Evolutionary conservation across 2,888 invertebrate genomes (phyloP).

Genomic region (Pandemis cinnamomeana): DNA sequence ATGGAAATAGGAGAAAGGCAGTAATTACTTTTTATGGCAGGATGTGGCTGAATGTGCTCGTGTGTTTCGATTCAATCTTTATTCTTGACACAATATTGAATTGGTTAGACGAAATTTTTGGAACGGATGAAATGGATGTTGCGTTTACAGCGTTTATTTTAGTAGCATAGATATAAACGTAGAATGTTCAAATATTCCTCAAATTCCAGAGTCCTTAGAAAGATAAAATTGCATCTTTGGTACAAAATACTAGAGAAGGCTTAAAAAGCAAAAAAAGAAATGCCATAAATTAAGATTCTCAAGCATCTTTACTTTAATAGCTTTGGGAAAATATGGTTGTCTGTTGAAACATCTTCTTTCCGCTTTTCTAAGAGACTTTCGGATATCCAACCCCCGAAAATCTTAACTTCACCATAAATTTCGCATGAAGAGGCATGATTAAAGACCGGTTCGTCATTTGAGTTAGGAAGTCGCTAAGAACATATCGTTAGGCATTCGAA

Average conservation of each 20-base stretch:
- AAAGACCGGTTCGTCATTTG: constrained; percentile 38
- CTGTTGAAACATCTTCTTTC: neutral
- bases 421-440: constrained; percentile 28
- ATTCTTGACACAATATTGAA: constrained; percentile 11
- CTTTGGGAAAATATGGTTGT: neutral
- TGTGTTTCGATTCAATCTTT: constrained; percentile 5
- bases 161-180: neutral
- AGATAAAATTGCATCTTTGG: neutral
- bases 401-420: constrained; percentile 23
- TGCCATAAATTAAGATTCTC: neutral
- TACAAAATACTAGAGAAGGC: neutral
- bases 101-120: neutral
- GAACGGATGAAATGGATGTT: neutral
- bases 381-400: constrained; percentile 2
- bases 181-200: too few species aligned
- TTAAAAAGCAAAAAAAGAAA: neutral
- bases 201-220: too few species aligned
- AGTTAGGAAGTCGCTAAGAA: constrained; percentile 36
- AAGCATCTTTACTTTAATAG: neutral
- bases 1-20: constrained; percentile 25
- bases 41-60: constrained; percentile 27
- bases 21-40: constrained; percentile 40
- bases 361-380: neutral
- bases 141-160: neutral
- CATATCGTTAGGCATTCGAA: constrained; percentile 51